Percentiles rank a stretch among this genome's conserved stretches.
These are phyloP conservation scores for Orthosia incerta DNA, from an alignment of 2,888 invertebrate species.

Conservation along the genomic window DNA sequence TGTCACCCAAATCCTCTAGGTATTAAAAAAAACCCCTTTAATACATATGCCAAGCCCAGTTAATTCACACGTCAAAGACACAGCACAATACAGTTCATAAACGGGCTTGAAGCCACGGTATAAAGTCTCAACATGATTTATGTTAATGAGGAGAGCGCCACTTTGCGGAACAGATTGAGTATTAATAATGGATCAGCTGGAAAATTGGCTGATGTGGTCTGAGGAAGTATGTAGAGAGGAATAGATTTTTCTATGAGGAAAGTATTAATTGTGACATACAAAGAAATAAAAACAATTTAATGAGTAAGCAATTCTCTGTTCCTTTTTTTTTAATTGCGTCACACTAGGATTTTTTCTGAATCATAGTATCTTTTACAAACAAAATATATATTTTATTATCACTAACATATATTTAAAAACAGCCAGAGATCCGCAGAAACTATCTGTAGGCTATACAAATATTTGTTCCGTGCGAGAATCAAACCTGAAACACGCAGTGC, in stretches of 20 bases:
- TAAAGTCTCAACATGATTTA: constrained; percentile 74
- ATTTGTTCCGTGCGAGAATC: too few species aligned
- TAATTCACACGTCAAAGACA: constrained; percentile 48
- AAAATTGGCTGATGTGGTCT: constrained; percentile 62
- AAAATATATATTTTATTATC: too few species aligned
- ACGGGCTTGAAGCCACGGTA: constrained; percentile 46
- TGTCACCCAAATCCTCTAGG: constrained; percentile 8
- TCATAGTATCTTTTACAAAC: too few species aligned
- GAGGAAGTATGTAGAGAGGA: constrained; percentile 35
- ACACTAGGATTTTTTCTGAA: too few species aligned
- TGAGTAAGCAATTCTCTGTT: too few species aligned
- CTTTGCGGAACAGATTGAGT: constrained; percentile 80
- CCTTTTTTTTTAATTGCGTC: too few species aligned
- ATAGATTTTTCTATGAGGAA: constrained; percentile 33
- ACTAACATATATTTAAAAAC: too few species aligned
- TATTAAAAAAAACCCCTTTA: constrained; percentile 23
- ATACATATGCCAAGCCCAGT: constrained; percentile 32
- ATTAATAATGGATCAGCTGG: constrained; percentile 77
- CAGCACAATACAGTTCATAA: constrained; percentile 62
- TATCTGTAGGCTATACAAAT: too few species aligned
- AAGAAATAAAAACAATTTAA: too few species aligned
- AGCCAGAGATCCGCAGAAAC: too few species aligned
- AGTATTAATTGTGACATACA: too few species aligned
- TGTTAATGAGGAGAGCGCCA: constrained; percentile 79
- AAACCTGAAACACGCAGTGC: too few species aligned